Base-by-base conservation (phyloP, 2,797 vertebrate genomes). In the Eulemur rubriventer region DNA sequence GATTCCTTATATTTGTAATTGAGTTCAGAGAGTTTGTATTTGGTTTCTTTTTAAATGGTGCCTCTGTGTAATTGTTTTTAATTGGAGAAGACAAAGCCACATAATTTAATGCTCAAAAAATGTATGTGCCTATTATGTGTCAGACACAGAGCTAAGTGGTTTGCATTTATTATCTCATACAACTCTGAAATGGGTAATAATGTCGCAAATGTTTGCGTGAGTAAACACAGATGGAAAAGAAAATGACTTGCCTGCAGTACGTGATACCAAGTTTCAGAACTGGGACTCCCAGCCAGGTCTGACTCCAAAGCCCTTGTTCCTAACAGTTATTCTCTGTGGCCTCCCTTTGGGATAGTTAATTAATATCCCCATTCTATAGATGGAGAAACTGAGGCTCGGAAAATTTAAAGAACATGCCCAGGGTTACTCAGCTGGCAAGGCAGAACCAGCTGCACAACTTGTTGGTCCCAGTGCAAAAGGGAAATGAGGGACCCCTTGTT, bases 11-110 rank as follows among this genome's bases (percentile, higher is more conserved):
- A 48, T 81, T 90, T 82, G 61, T 95, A 96, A 97, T 90, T 96
- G 80, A 76, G 43, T 91, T 94, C 90, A 84, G 80, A 88, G 90
- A 96, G 59, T 93, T 93, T 86, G 16, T 61, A 43, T 55, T 75
- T 72, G 91, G 73, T 93, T 97, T 93, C 70, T 85, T 91, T 75
- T 73, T 80, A 84, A 95, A 82, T 69, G 85, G 55, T 33, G 46
- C 78, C 92, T 85, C 3, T 33, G 61, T 81, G 61, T 92, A 92
- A 93, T 89, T 95, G 72, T 92, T 85, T 96, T 95, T 96, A 95
- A 95, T 82, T 95, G 72, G 76, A 81, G 76, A 95, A 93, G 46
- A 93, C 67, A 93, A 96, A 84, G 57, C 16, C 83, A 90, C 67
- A 69, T 93, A 89, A 90, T 92, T 96, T 87, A 96, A 67, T 38